phyloP scores from a whole-genome alignment of 1,140 invertebrate genomes.

The Magallana gigas region DNA sequence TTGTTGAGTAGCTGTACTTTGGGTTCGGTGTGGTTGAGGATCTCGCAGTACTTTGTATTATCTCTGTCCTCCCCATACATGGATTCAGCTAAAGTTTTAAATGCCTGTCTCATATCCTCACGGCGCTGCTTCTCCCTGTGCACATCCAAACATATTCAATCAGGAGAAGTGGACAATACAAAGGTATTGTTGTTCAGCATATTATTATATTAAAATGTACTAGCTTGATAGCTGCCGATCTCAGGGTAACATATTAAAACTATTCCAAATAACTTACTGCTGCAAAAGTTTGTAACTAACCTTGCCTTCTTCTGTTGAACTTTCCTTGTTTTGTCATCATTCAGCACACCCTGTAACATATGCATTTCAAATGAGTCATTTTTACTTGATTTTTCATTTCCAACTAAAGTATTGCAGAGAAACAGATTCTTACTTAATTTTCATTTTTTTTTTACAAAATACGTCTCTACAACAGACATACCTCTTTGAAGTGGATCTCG shows the following conservation, averaged over 20 bases:
- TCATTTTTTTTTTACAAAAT: no score
- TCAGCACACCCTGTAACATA: constrained; percentile 7
- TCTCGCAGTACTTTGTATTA: background rate
- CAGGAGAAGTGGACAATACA: no score
- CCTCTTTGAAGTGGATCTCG: constrained; percentile 51
- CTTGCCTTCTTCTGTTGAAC: background rate
- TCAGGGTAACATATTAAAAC: no score
- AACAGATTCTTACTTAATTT: background rate
- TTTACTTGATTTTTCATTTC: no score
- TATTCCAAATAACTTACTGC: background rate
- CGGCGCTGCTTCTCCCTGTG: constrained; percentile 45
- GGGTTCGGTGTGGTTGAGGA: constrained; percentile 22
- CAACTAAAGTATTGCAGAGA: no score
- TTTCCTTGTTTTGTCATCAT: background rate
- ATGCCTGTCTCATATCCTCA: constrained; percentile 26
- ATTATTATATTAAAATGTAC: no score
- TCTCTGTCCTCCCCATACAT: constrained; percentile 45
- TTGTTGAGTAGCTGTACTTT: constrained; percentile 24
- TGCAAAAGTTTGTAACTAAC: background rate
- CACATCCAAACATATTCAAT: background rate
- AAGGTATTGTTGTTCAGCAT: no score
- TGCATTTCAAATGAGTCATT: background rate
- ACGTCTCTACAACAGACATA: background rate
- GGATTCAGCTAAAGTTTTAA: constrained; percentile 33
- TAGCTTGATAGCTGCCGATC: no score